Percentiles rank a stretch among this genome's conserved stretches.
These are phyloP conservation scores for Drosophila pachea DNA, from an alignment of 1,140 invertebrate species.

Conservation along the genomic window DNA sequence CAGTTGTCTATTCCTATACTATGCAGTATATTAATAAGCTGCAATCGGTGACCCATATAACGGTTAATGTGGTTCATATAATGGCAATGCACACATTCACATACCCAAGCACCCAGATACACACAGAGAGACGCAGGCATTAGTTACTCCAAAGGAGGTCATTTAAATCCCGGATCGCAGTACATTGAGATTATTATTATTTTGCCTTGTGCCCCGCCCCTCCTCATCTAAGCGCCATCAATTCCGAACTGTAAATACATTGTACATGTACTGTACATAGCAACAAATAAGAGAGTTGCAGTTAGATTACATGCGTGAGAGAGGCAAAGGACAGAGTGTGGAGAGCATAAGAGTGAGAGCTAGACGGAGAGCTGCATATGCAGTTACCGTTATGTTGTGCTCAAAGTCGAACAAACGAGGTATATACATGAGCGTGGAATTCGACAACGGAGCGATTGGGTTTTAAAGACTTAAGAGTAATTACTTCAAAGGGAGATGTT, in stretches of 20 bases:
- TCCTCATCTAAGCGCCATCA: constrained; percentile 2
- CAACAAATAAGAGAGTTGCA: not conserved
- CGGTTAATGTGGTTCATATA: constrained; percentile 15
- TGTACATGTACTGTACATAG: not conserved
- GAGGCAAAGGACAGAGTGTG: too few relatives aligned
- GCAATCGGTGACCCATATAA: constrained; percentile 37
- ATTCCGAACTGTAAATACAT: constrained; percentile 28
- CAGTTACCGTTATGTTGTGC: not conserved
- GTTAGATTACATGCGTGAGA: not conserved
- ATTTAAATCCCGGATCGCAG: constrained; percentile 18
- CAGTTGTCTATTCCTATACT: not conserved
- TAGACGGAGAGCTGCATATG: constrained; percentile 8
- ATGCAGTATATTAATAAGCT: not conserved
- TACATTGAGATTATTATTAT: constrained; percentile 12
- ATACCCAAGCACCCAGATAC: not conserved
- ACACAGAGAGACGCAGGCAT: not conserved
- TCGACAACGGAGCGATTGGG: too few relatives aligned
- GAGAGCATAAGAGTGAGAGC: not conserved
- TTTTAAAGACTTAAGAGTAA: too few relatives aligned
- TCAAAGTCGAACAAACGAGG: not conserved
- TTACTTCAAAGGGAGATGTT: too few relatives aligned
- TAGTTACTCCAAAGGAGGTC: constrained; percentile 27
- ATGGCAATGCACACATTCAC: not conserved
- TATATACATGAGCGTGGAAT: not conserved
- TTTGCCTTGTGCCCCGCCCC: not conserved